Conservation (phyloP, 2,113 vertebrate species). For the Mungos mungo region DNA sequence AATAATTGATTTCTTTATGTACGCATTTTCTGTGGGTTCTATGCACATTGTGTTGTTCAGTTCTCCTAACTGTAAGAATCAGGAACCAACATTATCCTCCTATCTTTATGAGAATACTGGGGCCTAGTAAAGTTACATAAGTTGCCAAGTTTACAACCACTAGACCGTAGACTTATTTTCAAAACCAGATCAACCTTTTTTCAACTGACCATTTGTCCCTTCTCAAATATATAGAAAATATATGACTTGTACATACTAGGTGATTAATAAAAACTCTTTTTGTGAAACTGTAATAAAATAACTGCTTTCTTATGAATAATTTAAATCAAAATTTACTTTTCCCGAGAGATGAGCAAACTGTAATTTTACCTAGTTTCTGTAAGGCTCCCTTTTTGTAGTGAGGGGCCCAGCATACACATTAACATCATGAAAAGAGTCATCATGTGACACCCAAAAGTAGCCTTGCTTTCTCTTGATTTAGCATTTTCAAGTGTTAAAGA, state of each 20-base stretch:
- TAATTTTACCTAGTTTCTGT: neutral
- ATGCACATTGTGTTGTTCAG: neutral
- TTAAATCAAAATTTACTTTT: conserved; percentile 11
- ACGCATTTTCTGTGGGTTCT: neutral
- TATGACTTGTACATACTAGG: neutral
- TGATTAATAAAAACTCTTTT: neutral
- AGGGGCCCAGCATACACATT: neutral
- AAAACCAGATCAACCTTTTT: neutral
- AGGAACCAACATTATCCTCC: neutral
- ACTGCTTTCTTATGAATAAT: neutral
- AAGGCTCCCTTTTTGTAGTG: neutral
- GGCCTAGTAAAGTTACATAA: neutral
- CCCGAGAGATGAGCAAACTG: neutral
- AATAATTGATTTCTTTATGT: neutral
- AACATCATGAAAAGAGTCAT: neutral
- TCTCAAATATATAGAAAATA: neutral
- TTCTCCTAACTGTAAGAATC: neutral
- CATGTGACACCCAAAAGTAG: neutral
- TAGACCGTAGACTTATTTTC: neutral
- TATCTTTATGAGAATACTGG: neutral
- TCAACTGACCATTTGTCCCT: neutral
- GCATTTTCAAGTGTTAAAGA: neutral
- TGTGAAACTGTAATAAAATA: neutral
- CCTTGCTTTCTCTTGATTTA: neutral
- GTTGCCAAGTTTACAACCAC: neutral